Percentiles rank a stretch among this genome's conserved stretches.
Evolutionary conservation across 2,113 vertebrate genomes (phyloP).

Genomic region (Leptobrachium ailaonicum): DNA sequence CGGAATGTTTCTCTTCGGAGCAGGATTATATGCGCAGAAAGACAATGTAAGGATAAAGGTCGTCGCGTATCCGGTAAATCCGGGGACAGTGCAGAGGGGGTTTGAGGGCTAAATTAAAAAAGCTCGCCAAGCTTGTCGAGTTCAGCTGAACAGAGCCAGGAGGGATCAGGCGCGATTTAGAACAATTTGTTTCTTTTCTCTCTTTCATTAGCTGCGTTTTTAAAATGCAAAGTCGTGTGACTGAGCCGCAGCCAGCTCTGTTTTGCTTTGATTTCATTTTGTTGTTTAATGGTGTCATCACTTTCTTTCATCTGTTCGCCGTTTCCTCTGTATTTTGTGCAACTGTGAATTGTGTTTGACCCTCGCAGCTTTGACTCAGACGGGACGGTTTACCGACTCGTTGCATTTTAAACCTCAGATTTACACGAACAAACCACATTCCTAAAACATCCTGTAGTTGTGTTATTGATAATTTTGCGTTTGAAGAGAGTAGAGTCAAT

Average conservation of each 20-base stretch:
- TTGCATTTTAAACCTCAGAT: background rate
- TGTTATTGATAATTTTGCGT: no score
- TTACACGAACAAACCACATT: background rate
- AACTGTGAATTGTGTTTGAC: conserved; percentile 31
- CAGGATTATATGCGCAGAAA: conserved; percentile 57
- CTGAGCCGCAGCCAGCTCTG: conserved; percentile 22
- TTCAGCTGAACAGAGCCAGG: conserved; percentile 29
- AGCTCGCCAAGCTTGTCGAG: conserved; percentile 45
- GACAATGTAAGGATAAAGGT: conserved; percentile 55
- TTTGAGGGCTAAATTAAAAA: conserved; percentile 26
- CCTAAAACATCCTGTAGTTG: no score
- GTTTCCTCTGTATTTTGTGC: conserved; percentile 13
- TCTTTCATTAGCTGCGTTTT: conserved; percentile 1
- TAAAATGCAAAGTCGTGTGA: conserved; percentile 23
- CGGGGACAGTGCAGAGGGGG: conserved; percentile 26
- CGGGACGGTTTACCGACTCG: conserved; percentile 13
- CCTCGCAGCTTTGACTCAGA: conserved; percentile 8
- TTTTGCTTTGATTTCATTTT: conserved; percentile 42
- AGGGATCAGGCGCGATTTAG: conserved; percentile 52
- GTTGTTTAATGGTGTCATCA: conserved; percentile 47
- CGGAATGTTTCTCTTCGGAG: conserved; percentile 52
- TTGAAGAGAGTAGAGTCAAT: no score
- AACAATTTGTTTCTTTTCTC: conserved; percentile 28
- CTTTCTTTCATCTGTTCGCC: conserved; percentile 37
- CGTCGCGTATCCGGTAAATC: conserved; percentile 49